These are phyloP conservation scores for Tenthredo amoena DNA, from an alignment of 2,888 invertebrate species.

Conservation along the genomic window DNA sequence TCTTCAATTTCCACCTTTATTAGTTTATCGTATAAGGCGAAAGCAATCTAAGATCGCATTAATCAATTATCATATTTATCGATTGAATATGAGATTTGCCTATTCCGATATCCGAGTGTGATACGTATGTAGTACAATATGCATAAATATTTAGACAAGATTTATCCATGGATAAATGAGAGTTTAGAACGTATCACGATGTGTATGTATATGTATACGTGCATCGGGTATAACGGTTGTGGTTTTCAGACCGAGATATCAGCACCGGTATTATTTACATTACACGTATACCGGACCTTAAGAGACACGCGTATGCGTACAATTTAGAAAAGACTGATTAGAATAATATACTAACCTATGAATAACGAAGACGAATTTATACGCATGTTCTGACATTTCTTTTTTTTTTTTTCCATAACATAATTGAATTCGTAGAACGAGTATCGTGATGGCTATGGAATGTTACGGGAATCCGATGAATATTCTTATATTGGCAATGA, in stretches of 20 bases:
- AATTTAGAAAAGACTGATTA: no score
- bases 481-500: conserved; percentile 56
- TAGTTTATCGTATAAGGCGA: neutral
- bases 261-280: neutral
- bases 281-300: neutral
- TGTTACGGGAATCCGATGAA: neutral
- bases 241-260: conserved; percentile 5
- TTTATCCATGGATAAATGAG: neutral
- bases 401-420: neutral
- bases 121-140: no score
- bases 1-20: neutral
- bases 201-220: no score
- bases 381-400: neutral
- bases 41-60: neutral
- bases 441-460: neutral
- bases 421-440: no score
- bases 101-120: neutral
- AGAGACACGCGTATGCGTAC: no score
- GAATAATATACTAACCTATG: no score
- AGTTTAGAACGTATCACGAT: neutral
- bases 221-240: neutral
- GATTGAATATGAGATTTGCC: neutral
- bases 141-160: neutral
- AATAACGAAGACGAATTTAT: no score
- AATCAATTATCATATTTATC: neutral